A percentile compares a stretch with the other conserved stretches of the same genome.
phyloP scores from a whole-genome alignment of 2,888 invertebrate genomes.

The Cataglyphis altisquamis region DNA sequence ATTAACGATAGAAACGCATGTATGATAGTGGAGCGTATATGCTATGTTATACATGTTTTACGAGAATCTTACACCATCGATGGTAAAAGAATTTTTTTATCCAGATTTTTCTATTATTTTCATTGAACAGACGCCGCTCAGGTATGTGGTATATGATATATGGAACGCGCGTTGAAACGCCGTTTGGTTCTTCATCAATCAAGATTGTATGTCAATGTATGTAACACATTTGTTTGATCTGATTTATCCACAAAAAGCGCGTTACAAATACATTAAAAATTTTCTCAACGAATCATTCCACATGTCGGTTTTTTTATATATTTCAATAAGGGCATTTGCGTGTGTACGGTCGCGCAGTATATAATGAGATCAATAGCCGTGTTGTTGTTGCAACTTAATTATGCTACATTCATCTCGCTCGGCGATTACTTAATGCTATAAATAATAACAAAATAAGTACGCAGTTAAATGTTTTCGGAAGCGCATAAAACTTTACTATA shows the following conservation, averaged over 20 bases:
- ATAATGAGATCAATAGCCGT: slow-evolving; percentile 62
- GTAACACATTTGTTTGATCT: slow-evolving; percentile 1
- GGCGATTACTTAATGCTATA: slow-evolving; percentile 58
- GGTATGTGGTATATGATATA: background rate
- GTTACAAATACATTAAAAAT: slow-evolving; percentile 42
- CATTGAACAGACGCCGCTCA: background rate
- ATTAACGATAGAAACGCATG: slow-evolving; percentile 57
- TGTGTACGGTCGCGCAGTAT: slow-evolving; percentile 61
- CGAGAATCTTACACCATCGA: slow-evolving; percentile 1
- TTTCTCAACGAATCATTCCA: slow-evolving; percentile 29
- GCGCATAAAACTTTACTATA: slow-evolving; percentile 51
- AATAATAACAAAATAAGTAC: slow-evolving; percentile 56
- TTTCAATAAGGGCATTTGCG: slow-evolving; percentile 66
- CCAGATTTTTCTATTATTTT: slow-evolving; percentile 15
- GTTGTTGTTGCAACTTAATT: slow-evolving; percentile 35
- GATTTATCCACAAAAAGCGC: slow-evolving; percentile 16
- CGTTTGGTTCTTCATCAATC: slow-evolving; percentile 16
- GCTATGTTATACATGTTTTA: slow-evolving; percentile 24
- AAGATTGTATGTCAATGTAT: slow-evolving; percentile 6
- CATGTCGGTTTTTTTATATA: slow-evolving; percentile 6
- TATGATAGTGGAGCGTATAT: slow-evolving; percentile 45
- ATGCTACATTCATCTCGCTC: slow-evolving; percentile 33
- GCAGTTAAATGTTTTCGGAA: slow-evolving; percentile 56
- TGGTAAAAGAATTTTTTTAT: slow-evolving; percentile 32
- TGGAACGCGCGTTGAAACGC: background rate